Base-by-base conservation (phyloP, 2,797 vertebrate species). In the Ispidina lecontei region DNA sequence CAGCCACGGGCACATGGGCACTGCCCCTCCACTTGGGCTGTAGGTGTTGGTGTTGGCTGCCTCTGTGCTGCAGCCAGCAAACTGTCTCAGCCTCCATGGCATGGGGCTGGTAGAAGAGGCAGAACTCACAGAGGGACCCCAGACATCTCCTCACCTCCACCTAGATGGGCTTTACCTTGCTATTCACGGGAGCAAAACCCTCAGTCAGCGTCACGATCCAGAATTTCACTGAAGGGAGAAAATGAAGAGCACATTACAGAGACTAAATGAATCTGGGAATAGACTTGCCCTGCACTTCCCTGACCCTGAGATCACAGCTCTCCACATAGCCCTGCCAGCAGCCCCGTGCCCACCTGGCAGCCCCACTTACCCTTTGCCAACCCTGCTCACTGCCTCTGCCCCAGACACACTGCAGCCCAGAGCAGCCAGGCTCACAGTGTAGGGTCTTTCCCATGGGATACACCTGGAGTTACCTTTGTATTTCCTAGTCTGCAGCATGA, bases 191-290 rank as follows among this genome's bases (percentile, higher is more conserved):
- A 89, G 46, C 25, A 65, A 96, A 96, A 19, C 80, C 85, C 79
- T 93, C 90, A 0, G 93, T 94, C 88, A 96, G 4, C 0, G 94
- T 95, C 77, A 96, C 95, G 0, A 96, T 87, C 58, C 94, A 68
- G 73, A 96, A 96, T 49, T 91, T 96, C 90, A 96, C 96, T 96
- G 96, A 65, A 33, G n/a, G 22, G 20, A 74, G 15, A 59, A 77
- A 74, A 75, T 7, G 15, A 62, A 70, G 20, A 86, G 28, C 29
- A 54, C 10, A 2, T 62, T 62, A 22, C 1, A 59, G 63, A 46
- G 26, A 47, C 0, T 1, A 37, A 55, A 14, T 1, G 13, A 1
- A 0, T 14, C 4, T 1, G 9, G 13, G 49, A 81, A 46, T 0
- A 0, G 56, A 22, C 12, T 33, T 54, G 23, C 19, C 33, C 33